phyloP scores from a whole-genome alignment of 2,888 invertebrate genomes.

The Smittia aterrima region DNA sequence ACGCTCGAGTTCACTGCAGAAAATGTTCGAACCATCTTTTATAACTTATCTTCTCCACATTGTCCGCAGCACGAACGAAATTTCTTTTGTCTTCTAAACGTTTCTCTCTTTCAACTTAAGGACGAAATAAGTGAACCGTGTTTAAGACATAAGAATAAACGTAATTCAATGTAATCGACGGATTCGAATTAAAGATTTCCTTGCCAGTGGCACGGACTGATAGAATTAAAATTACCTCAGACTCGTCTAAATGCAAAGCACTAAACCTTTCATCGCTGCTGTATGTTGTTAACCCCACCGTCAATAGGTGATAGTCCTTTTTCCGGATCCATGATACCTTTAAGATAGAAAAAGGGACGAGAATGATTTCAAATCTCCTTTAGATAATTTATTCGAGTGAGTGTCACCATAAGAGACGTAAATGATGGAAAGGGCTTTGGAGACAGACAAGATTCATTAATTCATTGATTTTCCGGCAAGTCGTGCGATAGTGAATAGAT shows the following conservation, averaged over 20 bases:
- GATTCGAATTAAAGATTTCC: background rate
- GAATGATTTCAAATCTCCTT: background rate
- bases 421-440: background rate
- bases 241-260: slow-evolving; percentile 57
- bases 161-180: background rate
- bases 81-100: too few species aligned
- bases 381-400: background rate
- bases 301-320: slow-evolving; percentile 54
- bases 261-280: slow-evolving; percentile 59
- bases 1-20: background rate
- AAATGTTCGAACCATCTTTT: too few species aligned
- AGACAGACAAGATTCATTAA: slow-evolving; percentile 30
- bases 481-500: too few species aligned
- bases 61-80: too few species aligned
- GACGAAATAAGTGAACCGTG: too few species aligned
- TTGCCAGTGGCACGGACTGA: background rate
- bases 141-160: background rate
- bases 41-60: too few species aligned
- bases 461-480: slow-evolving; percentile 23
- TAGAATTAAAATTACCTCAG: slow-evolving; percentile 47
- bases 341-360: slow-evolving; percentile 19
- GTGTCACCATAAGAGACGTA: background rate
- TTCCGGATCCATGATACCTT: slow-evolving; percentile 56
- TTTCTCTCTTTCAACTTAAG: too few species aligned
- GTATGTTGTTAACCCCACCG: slow-evolving; percentile 59